Percentiles rank a stretch among this genome's conserved stretches.
Conservation (phyloP, 2,797 vertebrate genomes). For the Sebastes reedi region DNA sequence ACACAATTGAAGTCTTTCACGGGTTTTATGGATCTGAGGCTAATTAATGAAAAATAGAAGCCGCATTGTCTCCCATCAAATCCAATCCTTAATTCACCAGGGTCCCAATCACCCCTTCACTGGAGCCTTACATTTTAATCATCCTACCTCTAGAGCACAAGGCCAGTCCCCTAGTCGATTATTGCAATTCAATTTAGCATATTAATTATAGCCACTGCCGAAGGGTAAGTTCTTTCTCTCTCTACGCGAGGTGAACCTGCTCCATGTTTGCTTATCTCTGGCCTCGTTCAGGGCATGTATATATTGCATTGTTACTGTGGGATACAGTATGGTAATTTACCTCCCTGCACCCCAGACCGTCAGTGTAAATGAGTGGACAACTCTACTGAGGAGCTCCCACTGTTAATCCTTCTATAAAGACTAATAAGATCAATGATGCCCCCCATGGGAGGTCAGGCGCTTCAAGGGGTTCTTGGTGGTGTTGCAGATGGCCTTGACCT, state of each 20-base stretch:
- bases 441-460: constrained; percentile 53
- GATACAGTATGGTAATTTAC: constrained; percentile 56
- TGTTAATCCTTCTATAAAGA: constrained; percentile 70
- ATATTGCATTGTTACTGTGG: constrained; percentile 54
- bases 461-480: constrained; percentile 43
- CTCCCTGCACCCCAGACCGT: constrained; percentile 36
- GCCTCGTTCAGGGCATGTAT: constrained; percentile 56
- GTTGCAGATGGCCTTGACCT: constrained; percentile 60
- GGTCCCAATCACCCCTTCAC: constrained; percentile 78
- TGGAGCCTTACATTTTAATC: constrained; percentile 85
- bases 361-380: constrained; percentile 55
- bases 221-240: constrained; percentile 76
- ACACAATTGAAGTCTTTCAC: constrained; percentile 83
- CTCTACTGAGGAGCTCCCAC: constrained; percentile 36
- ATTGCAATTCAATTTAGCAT: constrained; percentile 86
- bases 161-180: constrained; percentile 82
- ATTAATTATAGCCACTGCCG: constrained; percentile 83
- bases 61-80: constrained; percentile 80
- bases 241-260: constrained; percentile 64
- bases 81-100: constrained; percentile 79
- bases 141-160: constrained; percentile 80
- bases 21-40: constrained; percentile 79
- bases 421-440: constrained; percentile 71
- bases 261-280: constrained; percentile 70
- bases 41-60: constrained; percentile 85